Conservation (phyloP, 2,797 vertebrate genomes). For the Pseudochirops corinnae region DNA sequence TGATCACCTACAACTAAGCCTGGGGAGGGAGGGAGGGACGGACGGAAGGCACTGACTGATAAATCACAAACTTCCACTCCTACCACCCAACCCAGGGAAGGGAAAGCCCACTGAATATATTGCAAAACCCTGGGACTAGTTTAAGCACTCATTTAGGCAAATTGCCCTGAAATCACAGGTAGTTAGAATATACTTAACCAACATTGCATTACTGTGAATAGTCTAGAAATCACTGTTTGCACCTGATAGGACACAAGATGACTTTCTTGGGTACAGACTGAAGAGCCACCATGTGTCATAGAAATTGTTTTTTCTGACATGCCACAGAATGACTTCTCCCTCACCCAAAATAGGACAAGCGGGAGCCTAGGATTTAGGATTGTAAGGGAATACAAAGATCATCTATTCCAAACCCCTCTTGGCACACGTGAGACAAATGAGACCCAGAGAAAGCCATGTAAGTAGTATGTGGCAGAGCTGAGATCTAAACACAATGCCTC, state of each 20-base stretch:
- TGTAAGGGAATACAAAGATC: neutral
- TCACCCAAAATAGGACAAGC: conserved; percentile 3
- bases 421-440: neutral
- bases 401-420: neutral
- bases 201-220: neutral
- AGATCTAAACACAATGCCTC: neutral
- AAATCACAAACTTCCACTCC: neutral
- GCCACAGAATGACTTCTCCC: neutral
- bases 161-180: neutral
- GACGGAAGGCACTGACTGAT: neutral
- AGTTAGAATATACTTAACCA: neutral
- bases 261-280: neutral
- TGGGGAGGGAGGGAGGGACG: neutral
- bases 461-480: neutral
- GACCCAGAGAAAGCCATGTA: neutral
- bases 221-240: conserved; percentile 15
- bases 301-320: neutral
- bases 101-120: neutral
- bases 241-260: neutral
- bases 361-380: neutral
- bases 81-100: neutral
- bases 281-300: conserved; percentile 19
- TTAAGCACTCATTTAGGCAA: conserved; percentile 30
- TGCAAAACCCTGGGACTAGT: neutral
- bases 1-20: conserved; percentile 8